Evolutionary conservation across 2,113 vertebrate species (phyloP), one percentile per base, ranked within the genome.

Genomic region (Corydoras maculifer): DNA sequence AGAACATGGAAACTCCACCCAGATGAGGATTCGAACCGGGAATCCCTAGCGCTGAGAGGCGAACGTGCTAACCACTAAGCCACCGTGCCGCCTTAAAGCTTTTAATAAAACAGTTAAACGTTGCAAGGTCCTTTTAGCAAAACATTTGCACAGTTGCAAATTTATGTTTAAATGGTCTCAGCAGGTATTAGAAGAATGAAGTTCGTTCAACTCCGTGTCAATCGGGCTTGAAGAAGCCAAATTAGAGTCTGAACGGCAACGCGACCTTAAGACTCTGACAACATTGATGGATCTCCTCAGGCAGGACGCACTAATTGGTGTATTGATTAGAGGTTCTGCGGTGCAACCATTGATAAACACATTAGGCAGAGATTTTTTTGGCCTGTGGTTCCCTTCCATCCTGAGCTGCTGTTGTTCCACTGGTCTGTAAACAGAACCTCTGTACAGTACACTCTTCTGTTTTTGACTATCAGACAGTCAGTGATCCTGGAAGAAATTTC

Each of bases 291-390:
- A 83, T 86, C 55, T 68, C 10, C 18, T 70, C 69, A 75, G 73
- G 73, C 73, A 69, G 76, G 75, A 80, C 82, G 80, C 82, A 76
- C 86, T 88, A 90, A 89, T 86, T 88, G 87, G 83, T 84, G 83
- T 86, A 87, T 88, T 85, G 86, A 88, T 89, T 84, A 77, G 72
- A 71, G 81, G 77, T 82, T 87, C 84, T 85, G 65, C 77, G 69
- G 60, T 69, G 81, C 74, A 77, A 65, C 65, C 62, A 69, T 80
- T 83, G 84, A 89, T 87, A 88, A 85, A 90, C 75, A 83, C 78
- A 84, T 84, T 81, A 83, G 77, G 70, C 74, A 71, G 75, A 78
- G 73, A 77, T 55, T 76, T 48, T 25, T 72, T 53, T 74, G 77
- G 63, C 76, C 79, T 62, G 55, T 57, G 68, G 68, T 69, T 5